A percentile compares a stretch with the other conserved stretches of the same genome.
Evolutionary conservation across 2,888 invertebrate genomes (phyloP).

Genomic region (Drosophila glabriapex): DNA sequence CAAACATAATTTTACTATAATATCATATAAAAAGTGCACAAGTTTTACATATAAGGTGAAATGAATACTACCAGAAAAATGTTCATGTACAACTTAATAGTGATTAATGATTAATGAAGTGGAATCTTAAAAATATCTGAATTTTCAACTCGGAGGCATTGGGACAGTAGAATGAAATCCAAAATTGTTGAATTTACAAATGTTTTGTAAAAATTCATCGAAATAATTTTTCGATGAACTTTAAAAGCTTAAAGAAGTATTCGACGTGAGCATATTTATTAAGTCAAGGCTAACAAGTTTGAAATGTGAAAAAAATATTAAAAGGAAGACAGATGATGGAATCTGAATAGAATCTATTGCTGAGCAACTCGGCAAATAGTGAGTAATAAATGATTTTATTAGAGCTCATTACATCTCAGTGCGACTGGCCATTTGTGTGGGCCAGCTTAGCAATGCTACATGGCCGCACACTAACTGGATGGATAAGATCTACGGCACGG

Average conservation of each 20-base stretch:
- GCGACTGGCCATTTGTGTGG: conserved; percentile 25
- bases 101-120: background rate
- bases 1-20: background rate
- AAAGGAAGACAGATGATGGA: background rate
- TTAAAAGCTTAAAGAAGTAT: background rate
- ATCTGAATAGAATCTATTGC: background rate
- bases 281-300: background rate
- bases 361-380: conserved; percentile 11
- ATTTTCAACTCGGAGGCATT: background rate
- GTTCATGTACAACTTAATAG: background rate
- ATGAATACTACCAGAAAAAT: background rate
- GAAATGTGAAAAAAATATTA: background rate
- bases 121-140: background rate
- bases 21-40: too few species aligned
- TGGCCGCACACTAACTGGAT: conserved; percentile 71
- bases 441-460: conserved; percentile 48
- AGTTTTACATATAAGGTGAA: background rate
- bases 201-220: background rate
- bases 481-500: conserved; percentile 77
- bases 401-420: conserved; percentile 76
- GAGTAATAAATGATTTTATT: conserved; percentile 75
- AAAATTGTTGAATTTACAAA: background rate
- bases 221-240: background rate
- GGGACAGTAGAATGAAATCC: background rate
- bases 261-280: background rate